Base-by-base conservation (phyloP, 1,140 invertebrate species). In the Helicorthomorpha holstii region DNA sequence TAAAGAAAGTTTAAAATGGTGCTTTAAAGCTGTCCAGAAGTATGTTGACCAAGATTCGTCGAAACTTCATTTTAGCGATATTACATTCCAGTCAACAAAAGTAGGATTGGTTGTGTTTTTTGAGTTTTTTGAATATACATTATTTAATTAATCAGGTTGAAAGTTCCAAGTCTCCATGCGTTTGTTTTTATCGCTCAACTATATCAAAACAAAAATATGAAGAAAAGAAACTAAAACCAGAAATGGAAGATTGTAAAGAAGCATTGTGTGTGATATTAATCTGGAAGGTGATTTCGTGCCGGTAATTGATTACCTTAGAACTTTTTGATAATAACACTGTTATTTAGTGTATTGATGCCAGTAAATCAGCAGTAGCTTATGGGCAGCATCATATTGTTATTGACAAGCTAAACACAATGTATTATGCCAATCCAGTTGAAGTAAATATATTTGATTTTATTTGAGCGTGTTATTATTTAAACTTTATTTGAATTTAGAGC, bases 111-210 rank as follows among this genome's bases (percentile, higher is more conserved):
- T 42, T 27, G n/a, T 44, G 42, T 2, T 26, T 22, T 27, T 1
- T 12, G 7, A 34, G 16, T 29, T 48, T 10, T 4, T 14, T 7
- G 29, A 7, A 7, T 24, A 50, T 50, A 50, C 42, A 10, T 50
- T 50, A 10, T 50, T 12, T 3, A 47, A 10, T 14, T 56, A 41
- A 53, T 34, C 48, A 66, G 64, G 61, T 64, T 38, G 52, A 58
- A 47, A 66, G 63, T 55, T 52, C 56, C 29, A 47, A 48, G 38
- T 62, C 59, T 21, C 65, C 65, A 3, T 68, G 66, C 57, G 55
- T 55, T 49, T 64, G 66, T 49, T 68, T 68, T 56, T 65, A 59
- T 53, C 54, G 24, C 19, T 2, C 24, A 12, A 38, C 41, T n/a
- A n/a, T n/a, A n/a, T n/a, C n/a, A n/a, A n/a, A n/a, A n/a, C n/a